Evolutionary conservation across 1,140 invertebrate species (phyloP), one percentile per base, ranked within the genome.

Genomic region (Drosophila baimaii): DNA sequence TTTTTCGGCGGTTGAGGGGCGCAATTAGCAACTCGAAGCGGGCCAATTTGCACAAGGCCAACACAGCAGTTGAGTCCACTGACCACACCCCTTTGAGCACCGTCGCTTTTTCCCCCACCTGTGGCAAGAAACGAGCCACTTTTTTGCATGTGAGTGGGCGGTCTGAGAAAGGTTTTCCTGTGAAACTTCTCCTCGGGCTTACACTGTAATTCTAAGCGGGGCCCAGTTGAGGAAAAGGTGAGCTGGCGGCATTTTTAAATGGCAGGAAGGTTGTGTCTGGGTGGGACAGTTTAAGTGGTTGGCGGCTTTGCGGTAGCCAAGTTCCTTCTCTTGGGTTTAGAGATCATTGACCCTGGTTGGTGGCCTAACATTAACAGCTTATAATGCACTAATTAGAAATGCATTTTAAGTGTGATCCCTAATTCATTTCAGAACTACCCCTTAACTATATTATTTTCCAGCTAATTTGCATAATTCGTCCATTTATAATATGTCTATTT

Each of bases 21-120:
- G 55, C 81, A 85, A 84, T 85, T 85, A 84, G 81, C 81, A 74
- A 56, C 78, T 64, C 59, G 70, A 73, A 73, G 31, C 54, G 69
- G 72, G 58, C 77, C 81, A 83, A 83, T 83, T 83, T 83, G 58
- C 72, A 63, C 65, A 83, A 83, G 72, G 81, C 81, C 81, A 83
- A 25, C 21, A 64, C 68, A 77, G 57, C 29, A 77, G 59, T 51
- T 62, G 71, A 7, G 17, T 35, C 59, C 29, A 55, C 49, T 63
- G 54, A 71, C 31, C 73, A 49, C 66, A 61, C 64, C 44, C 19
- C 43, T 17, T 52, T 15, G 47, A 29, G 8, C 21, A 13, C 21
- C 33, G 25, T 43, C 35, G 29, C 46, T 27, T 47, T 47, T 35
- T 27, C 7, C 23, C 31, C 23, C n/a, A 7, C 47, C 17, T 59